A percentile compares a stretch with the other conserved stretches of the same genome.
Evolutionary conservation across 2,797 vertebrate genomes (phyloP).

Genomic region (Pterois miles): DNA sequence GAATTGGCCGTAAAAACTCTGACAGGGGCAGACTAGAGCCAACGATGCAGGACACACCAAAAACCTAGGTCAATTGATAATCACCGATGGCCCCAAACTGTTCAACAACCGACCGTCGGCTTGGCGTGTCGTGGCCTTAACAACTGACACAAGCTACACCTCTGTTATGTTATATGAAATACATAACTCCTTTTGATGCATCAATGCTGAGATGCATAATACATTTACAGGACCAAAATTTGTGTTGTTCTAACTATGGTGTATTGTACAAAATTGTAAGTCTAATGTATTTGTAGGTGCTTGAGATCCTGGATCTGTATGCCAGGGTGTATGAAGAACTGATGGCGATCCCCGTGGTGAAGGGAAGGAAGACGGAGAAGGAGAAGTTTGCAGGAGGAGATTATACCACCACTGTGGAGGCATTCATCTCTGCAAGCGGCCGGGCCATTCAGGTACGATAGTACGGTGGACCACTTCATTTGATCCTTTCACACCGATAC

Average conservation of each 20-base stretch:
- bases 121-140: no score
- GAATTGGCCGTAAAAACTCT: no score
- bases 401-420: constrained; percentile 97
- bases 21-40: no score
- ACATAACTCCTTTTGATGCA: background rate
- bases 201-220: background rate
- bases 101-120: no score
- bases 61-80: no score
- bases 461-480: background rate
- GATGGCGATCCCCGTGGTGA: constrained; percentile 97
- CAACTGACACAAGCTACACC: background rate
- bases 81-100: no score
- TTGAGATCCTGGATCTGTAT: constrained; percentile 96
- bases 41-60: no score
- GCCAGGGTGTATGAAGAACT: constrained; percentile 94
- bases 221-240: background rate
- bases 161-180: background rate
- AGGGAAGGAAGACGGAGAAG: constrained; percentile 96
- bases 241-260: background rate
- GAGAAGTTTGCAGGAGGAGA: constrained; percentile 98
- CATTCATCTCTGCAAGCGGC: constrained; percentile 96
- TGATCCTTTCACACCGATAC: background rate
- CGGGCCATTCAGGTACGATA: constrained; percentile 93
- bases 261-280: background rate
- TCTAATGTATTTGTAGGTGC: constrained; percentile 80